Evolutionary conservation across 2,797 vertebrate species (phyloP).

Genomic region (Xenopus petersii): DNA sequence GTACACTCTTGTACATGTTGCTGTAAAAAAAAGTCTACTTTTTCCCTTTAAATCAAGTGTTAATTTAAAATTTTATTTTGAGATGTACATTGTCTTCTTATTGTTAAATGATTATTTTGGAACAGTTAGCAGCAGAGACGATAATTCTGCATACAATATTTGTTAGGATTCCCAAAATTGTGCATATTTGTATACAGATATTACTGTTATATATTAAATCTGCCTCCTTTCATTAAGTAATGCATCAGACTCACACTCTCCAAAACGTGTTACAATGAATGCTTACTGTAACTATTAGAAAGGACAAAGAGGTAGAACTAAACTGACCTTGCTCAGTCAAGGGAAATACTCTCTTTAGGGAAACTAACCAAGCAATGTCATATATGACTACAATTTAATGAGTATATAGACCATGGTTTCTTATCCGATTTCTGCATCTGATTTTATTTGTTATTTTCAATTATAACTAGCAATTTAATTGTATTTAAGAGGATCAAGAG

Average conservation of each 20-base stretch:
- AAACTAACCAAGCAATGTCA: too few species aligned
- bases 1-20: slow-evolving; percentile 33
- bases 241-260: slow-evolving; percentile 1
- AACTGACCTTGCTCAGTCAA: too few species aligned
- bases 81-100: slow-evolving; percentile 10
- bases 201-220: slow-evolving; percentile 29
- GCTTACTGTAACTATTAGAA: too few species aligned
- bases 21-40: slow-evolving; percentile 26
- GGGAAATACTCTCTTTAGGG: too few species aligned
- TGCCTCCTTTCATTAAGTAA: slow-evolving; percentile 9
- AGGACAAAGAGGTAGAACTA: too few species aligned
- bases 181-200: slow-evolving; percentile 35
- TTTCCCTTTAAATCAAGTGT: slow-evolving; percentile 25
- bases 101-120: slow-evolving; percentile 2
- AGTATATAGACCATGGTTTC: too few species aligned
- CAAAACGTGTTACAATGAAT: too few species aligned
- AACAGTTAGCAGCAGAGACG: background rate
- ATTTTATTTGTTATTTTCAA: too few species aligned
- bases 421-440: too few species aligned
- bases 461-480: too few species aligned
- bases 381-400: too few species aligned
- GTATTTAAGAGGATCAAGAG: too few species aligned
- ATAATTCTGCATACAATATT: background rate
- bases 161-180: background rate
- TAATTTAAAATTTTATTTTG: slow-evolving; percentile 32